These are phyloP conservation scores for Patella pellucida DNA, from an alignment of 2,888 invertebrate genomes.

Conservation along the genomic window DNA sequence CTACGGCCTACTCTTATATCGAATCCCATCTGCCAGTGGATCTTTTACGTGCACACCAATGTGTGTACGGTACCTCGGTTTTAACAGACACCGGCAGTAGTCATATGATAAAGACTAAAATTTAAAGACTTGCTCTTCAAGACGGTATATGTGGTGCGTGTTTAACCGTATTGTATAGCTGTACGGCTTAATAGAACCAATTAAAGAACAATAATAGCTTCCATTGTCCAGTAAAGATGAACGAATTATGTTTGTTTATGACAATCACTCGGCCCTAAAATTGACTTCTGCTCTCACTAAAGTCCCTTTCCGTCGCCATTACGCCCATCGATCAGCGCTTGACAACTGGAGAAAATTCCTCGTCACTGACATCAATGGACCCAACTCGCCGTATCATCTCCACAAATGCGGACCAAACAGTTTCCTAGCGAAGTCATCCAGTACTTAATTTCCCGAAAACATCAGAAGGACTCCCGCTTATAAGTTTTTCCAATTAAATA, in stretches of 20 bases:
- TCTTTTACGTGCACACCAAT: too few species aligned
- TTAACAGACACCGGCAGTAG: too few species aligned
- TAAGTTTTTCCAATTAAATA: slow-evolving; percentile 9
- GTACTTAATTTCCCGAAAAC: slow-evolving; percentile 11
- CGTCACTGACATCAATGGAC: neutral
- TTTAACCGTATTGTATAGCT: too few species aligned
- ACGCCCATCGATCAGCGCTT: neutral
- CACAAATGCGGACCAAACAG: neutral
- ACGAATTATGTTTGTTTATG: neutral
- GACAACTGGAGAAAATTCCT: neutral
- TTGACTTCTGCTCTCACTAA: slow-evolving; percentile 3
- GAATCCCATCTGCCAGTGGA: too few species aligned
- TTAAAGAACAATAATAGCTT: neutral
- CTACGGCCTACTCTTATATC: too few species aligned
- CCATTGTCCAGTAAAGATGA: neutral
- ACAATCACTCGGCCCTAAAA: neutral
- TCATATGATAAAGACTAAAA: too few species aligned
- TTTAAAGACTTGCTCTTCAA: too few species aligned
- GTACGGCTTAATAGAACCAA: neutral
- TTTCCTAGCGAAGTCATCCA: neutral
- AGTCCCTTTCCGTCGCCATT: neutral
- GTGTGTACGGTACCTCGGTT: too few species aligned
- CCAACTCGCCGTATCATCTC: neutral
- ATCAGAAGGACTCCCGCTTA: neutral
- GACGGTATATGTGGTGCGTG: too few species aligned